Conservation (phyloP, 2,113 vertebrate genomes). For the Pterocles orientalis region DNA sequence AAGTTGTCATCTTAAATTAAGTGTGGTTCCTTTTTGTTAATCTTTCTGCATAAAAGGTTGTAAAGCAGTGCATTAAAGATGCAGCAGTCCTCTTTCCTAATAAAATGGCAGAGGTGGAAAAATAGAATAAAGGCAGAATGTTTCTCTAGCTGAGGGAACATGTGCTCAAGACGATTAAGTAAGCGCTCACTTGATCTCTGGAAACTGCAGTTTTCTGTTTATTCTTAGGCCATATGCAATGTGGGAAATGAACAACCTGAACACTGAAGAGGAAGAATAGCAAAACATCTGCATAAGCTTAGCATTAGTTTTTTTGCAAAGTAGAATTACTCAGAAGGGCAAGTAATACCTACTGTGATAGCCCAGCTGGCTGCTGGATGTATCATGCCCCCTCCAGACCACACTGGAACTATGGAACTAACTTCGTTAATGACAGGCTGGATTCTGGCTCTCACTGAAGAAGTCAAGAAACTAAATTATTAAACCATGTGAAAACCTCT, state of each 20-base stretch:
- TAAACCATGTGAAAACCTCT: background rate
- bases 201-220: background rate
- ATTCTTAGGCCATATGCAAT: background rate
- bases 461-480: background rate
- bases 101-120: constrained; percentile 10
- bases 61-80: constrained; percentile 51
- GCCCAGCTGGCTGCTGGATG: background rate
- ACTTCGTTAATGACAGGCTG: background rate
- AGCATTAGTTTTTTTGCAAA: background rate
- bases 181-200: background rate
- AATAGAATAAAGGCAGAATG: background rate
- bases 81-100: background rate
- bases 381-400: background rate
- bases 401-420: background rate
- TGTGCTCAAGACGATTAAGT: background rate
- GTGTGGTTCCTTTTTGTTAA: constrained; percentile 64
- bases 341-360: background rate
- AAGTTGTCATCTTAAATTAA: constrained; percentile 74
- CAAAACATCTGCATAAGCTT: background rate
- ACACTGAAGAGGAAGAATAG: background rate
- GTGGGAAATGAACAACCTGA: background rate
- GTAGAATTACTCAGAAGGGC: background rate
- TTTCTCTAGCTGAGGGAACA: background rate
- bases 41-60: constrained; percentile 60
- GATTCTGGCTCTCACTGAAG: background rate